phyloP scores from a whole-genome alignment of 2,888 invertebrate genomes.

The Endomychus coccineus region DNA sequence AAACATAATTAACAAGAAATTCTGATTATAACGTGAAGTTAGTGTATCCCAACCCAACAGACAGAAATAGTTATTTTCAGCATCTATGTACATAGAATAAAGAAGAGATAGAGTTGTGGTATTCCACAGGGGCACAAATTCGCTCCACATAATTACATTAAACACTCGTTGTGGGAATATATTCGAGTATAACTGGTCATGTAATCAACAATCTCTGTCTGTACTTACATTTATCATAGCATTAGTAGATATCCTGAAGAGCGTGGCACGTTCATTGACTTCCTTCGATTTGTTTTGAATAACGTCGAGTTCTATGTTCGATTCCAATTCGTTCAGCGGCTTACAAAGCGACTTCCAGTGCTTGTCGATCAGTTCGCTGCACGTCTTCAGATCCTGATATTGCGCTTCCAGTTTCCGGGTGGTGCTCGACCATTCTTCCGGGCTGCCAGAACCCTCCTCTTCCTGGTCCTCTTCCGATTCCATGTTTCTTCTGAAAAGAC shows the following conservation, averaged over 20 bases:
- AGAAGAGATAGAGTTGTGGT: too few species aligned
- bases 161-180: too few species aligned
- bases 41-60: too few species aligned
- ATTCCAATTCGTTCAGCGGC: slow-evolving; percentile 70
- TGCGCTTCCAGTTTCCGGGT: slow-evolving; percentile 68
- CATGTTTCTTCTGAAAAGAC: slow-evolving; percentile 52
- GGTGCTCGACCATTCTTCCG: slow-evolving; percentile 53
- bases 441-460: slow-evolving; percentile 46
- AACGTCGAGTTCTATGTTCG: slow-evolving; percentile 43
- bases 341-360: slow-evolving; percentile 80
- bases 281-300: slow-evolving; percentile 74
- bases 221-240: slow-evolving; percentile 93
- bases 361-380: slow-evolving; percentile 83
- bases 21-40: too few species aligned
- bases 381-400: slow-evolving; percentile 85
- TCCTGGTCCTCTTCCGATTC: slow-evolving; percentile 65
- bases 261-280: slow-evolving; percentile 85
- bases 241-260: slow-evolving; percentile 93
- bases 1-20: too few species aligned
- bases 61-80: too few species aligned
- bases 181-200: too few species aligned
- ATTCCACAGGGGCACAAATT: too few species aligned
- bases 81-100: too few species aligned
- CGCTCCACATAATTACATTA: too few species aligned
- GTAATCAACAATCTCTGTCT: too few species aligned